Evolutionary conservation across 1,140 invertebrate genomes (phyloP).

Genomic region (Sinonovacula constricta): DNA sequence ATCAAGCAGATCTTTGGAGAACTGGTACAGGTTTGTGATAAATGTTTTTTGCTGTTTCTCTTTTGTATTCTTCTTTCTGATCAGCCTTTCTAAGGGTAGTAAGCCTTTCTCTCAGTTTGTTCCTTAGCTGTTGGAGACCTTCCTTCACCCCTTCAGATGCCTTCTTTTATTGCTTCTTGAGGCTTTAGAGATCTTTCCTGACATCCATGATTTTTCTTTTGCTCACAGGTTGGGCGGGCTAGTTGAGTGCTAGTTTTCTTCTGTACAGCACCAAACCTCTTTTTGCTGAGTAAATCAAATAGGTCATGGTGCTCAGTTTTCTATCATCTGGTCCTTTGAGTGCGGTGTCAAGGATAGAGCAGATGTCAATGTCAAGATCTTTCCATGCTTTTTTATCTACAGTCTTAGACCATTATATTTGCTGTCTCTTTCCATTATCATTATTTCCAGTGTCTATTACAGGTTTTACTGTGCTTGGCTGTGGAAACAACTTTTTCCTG

Average conservation of each 20-base stretch:
- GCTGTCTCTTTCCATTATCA: too few species aligned
- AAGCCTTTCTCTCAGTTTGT: neutral
- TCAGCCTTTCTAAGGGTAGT: neutral
- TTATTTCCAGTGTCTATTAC: too few species aligned
- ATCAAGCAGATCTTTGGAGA: slow-evolving; percentile 7
- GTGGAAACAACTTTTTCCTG: too few species aligned
- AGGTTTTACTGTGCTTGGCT: too few species aligned
- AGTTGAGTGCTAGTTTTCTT: neutral
- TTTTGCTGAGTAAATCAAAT: neutral
- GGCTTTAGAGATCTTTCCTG: neutral
- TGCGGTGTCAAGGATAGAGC: slow-evolving; percentile 1
- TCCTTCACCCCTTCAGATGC: neutral
- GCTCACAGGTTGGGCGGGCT: neutral
- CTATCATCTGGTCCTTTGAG: slow-evolving; percentile 7
- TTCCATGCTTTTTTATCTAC: slow-evolving; percentile 13
- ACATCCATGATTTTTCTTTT: neutral
- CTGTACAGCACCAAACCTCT: too few species aligned
- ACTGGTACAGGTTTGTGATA: slow-evolving; percentile 18
- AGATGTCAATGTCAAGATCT: slow-evolving; percentile 2
- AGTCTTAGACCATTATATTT: slow-evolving; percentile 15
- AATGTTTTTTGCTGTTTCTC: slow-evolving; percentile 4
- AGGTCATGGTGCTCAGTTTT: neutral
- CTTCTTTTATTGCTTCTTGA: too few species aligned
- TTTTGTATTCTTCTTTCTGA: neutral
- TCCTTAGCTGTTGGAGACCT: neutral